Evolutionary conservation across 2,113 vertebrate genomes (phyloP).

Genomic region (Calidris pygmaea): DNA sequence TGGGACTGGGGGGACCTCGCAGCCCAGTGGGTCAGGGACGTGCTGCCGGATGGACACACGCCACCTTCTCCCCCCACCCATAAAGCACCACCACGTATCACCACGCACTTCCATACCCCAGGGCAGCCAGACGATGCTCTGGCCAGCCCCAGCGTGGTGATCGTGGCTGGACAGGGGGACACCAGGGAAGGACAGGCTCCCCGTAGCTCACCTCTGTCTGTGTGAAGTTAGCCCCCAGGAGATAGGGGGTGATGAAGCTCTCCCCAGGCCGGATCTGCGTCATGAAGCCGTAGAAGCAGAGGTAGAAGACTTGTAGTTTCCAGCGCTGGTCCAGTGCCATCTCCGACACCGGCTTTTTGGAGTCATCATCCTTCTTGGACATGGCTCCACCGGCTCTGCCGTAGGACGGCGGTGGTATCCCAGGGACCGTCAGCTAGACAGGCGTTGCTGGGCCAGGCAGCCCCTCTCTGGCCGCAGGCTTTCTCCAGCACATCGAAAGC

Average conservation of each 20-base stretch:
- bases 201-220: background rate
- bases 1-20: background rate
- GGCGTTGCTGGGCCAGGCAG: background rate
- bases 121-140: accelerated
- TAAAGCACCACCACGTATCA: accelerated
- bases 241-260: conserved; percentile 55
- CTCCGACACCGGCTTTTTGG: background rate
- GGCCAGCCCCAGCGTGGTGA: background rate
- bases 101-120: accelerated
- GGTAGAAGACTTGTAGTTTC: conserved; percentile 55
- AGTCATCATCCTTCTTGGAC: background rate
- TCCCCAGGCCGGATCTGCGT: conserved; percentile 45
- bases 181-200: background rate
- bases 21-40: background rate
- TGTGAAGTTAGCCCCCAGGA: background rate
- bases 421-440: background rate
- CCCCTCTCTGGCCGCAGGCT: background rate
- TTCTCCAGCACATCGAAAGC: background rate
- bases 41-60: background rate
- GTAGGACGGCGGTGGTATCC: background rate
- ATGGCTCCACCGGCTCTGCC: background rate
- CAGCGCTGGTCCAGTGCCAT: background rate
- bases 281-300: conserved; percentile 65
- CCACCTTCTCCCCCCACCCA: background rate
- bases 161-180: accelerated